Base-by-base conservation (phyloP, 2,113 vertebrate genomes). In the Bagarius yarrelli region DNA sequence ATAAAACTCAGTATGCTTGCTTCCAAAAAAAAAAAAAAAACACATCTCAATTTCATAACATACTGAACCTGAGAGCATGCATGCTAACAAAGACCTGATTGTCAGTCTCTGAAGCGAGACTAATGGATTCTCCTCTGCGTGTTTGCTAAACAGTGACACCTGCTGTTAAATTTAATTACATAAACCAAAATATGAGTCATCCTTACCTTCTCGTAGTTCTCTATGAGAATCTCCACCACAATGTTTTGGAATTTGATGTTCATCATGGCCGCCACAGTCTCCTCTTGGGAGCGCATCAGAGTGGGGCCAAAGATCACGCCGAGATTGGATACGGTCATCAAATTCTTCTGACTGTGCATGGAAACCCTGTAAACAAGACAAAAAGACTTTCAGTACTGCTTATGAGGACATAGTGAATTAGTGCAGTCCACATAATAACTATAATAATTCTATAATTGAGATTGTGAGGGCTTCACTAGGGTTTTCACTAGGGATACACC, bases 221-320 rank as follows among this genome's bases (percentile, higher is more conserved):
- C 97, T 57, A 99, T 99, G 66, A 99, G 93, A 81, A 99, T 97
- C 90, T 99, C 97, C 79, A 98, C 96, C 69, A 99, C 96, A 71
- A 99, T 98, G 87, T 98, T 99, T 91, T 99, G 97, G 91, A 99
- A 99, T 87, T 99, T 99, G 88, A 99, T 98, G 90, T 98, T 99
- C 97, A 99, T 98, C 97, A 99, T 98, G 85, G 97, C 97, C 9
- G 97, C 97, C 86, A 99, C 97, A 0, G 97, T 99, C 91, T 99
- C 97, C 76, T 99, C 97, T 87, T 98, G 97, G 0, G 96, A 96
- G 90, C 97, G 94, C 97, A 99, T 98, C 76, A 99, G 84, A 0
- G 97, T 99, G 60, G 97, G 97, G 59, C 97, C 97, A 74, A 99
- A 99, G 86, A 99, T 98, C 89, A 98, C 97, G 23, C 96, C 97